These are phyloP conservation scores for Arge pagana DNA, from an alignment of 2,888 invertebrate genomes.

Conservation along the genomic window DNA sequence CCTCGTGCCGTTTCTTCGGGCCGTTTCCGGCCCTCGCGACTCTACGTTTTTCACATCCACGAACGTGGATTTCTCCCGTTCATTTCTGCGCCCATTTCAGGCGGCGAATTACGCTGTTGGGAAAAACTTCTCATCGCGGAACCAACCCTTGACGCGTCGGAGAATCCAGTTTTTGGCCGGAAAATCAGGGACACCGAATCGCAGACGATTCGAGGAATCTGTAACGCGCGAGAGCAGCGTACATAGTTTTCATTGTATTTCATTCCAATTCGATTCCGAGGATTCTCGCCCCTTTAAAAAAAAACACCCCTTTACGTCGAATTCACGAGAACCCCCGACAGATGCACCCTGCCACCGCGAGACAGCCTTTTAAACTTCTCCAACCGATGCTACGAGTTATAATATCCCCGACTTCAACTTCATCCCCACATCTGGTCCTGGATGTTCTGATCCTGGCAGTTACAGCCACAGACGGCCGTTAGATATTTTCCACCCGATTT, in stretches of 20 bases:
- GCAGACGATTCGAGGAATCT: too few species aligned
- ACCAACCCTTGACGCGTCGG: too few species aligned
- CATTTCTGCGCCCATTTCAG: constrained; percentile 23
- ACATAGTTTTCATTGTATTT: too few species aligned
- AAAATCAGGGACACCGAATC: too few species aligned
- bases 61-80: constrained; percentile 24
- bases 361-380: constrained; percentile 53
- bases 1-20: not conserved
- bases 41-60: not conserved
- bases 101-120: too few species aligned
- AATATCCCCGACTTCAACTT: constrained; percentile 17
- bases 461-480: constrained; percentile 47
- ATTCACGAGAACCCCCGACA: constrained; percentile 44
- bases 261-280: constrained; percentile 38
- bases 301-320: constrained; percentile 29
- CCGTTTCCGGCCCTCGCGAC: not conserved
- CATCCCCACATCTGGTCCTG: constrained; percentile 32
- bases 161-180: too few species aligned
- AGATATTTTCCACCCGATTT: constrained; percentile 48
- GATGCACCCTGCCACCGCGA: constrained; percentile 47
- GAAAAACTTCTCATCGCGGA: too few species aligned
- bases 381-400: constrained; percentile 35
- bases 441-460: constrained; percentile 44
- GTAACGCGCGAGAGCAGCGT: too few species aligned
- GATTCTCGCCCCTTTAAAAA: constrained; percentile 76